Evolutionary conservation across 2,888 invertebrate genomes (phyloP).

Genomic region (Leptarthrus brevirostris): DNA sequence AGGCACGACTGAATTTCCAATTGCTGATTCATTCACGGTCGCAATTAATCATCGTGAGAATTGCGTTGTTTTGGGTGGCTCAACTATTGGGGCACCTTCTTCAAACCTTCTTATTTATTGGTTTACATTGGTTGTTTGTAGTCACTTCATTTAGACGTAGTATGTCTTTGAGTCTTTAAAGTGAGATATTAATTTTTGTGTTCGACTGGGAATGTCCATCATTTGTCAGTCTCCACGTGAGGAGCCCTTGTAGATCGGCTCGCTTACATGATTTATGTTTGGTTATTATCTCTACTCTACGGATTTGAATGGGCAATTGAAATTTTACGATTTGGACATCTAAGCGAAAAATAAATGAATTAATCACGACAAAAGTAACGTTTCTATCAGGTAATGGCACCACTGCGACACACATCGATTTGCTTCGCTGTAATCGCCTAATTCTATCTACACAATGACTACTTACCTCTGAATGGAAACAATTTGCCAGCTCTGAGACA

Average conservation of each 20-base stretch:
- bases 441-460: constrained; percentile 17
- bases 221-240: constrained; percentile 20
- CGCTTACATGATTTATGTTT: constrained; percentile 21
- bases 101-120: constrained; percentile 30
- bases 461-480: constrained; percentile 38
- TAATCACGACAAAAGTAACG: constrained; percentile 1
- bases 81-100: constrained; percentile 18
- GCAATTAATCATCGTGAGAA: constrained; percentile 4
- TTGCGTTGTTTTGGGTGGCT: constrained; percentile 19
- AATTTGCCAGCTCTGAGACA: constrained; percentile 37
- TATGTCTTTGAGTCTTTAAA: constrained; percentile 6
- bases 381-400: constrained; percentile 13
- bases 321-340: constrained; percentile 22
- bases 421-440: constrained; percentile 6
- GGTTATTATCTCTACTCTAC: neutral
- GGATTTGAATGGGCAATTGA: constrained; percentile 28
- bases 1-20: neutral
- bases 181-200: constrained; percentile 35
- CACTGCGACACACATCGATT: constrained; percentile 11
- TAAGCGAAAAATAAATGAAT: constrained; percentile 23
- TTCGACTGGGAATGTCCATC: constrained; percentile 28
- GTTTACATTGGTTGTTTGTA: constrained; percentile 25
- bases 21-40: constrained; percentile 12
- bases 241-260: constrained; percentile 4
- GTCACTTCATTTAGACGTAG: constrained; percentile 22